Evolutionary conservation across 2,797 vertebrate species (phyloP).

Genomic region (Periparus ater): DNA sequence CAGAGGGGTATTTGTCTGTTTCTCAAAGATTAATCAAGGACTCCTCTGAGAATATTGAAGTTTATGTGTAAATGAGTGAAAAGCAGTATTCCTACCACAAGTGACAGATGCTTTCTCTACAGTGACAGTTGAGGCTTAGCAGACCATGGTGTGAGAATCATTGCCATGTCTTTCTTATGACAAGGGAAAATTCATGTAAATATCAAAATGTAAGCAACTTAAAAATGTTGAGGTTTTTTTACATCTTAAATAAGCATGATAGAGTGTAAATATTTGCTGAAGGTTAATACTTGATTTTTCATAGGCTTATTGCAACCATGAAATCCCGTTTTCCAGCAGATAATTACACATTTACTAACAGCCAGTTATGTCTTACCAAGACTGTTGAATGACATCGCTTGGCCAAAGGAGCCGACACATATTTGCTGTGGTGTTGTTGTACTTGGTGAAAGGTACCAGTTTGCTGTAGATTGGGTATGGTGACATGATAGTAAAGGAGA

Average conservation of each 20-base stretch:
- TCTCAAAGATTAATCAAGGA: not conserved
- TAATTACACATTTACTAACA: not conserved
- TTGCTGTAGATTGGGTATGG: conserved; percentile 94
- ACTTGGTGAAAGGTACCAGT: conserved; percentile 87
- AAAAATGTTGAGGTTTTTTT: not conserved
- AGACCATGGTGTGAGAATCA: not conserved
- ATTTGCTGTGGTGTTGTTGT: conserved; percentile 89
- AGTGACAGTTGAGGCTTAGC: not conserved
- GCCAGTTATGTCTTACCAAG: conserved; percentile 83
- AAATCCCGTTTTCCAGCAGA: not conserved
- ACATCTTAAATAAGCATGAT: not conserved
- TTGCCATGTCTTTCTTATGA: not conserved
- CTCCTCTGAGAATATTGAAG: not conserved
- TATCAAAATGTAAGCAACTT: not conserved
- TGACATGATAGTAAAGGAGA: conserved; percentile 91
- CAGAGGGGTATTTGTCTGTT: not conserved
- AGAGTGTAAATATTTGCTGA: not conserved
- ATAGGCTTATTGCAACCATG: not conserved
- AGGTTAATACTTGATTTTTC: conserved; percentile 10
- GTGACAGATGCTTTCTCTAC: not conserved
- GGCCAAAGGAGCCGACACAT: conserved; percentile 95
- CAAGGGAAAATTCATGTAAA: not conserved
- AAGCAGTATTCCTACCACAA: not conserved
- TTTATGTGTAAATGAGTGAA: not conserved
- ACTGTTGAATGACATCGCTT: conserved; percentile 86